phyloP scores from a whole-genome alignment of 35 echinoderm and acorn worm species.

The Diadema setosum region DNA sequence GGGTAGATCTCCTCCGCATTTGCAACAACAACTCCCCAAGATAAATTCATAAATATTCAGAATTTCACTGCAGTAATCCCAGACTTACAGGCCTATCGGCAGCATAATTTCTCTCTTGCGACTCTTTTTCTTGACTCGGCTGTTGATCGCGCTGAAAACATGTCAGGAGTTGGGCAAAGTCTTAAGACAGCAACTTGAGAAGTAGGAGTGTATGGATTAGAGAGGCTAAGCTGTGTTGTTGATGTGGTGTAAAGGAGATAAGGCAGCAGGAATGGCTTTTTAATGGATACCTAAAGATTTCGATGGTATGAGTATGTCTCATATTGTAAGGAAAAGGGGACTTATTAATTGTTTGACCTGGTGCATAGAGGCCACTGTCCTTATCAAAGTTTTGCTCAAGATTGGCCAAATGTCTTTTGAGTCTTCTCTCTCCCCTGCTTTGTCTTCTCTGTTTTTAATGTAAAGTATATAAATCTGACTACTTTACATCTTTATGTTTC shows the following conservation, averaged over 20 bases:
- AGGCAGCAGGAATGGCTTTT: not conserved
- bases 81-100: not conserved
- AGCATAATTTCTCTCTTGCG: not conserved
- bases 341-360: too few species aligned
- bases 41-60: conserved; percentile 17
- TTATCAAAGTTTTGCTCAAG: too few species aligned
- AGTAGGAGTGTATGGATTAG: not conserved
- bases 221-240: not conserved
- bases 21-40: conserved; percentile 1
- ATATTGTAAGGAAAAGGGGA: too few species aligned
- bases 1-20: not conserved
- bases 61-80: not conserved
- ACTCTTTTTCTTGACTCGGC: not conserved
- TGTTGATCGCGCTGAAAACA: not conserved
- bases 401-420: too few species aligned
- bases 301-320: too few species aligned
- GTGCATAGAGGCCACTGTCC: too few species aligned
- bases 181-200: not conserved
- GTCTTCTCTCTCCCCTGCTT: too few species aligned
- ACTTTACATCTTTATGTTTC: too few species aligned
- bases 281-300: not conserved
- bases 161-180: not conserved
- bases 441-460: too few species aligned
- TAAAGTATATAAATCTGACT: too few species aligned
- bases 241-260: not conserved